phyloP scores from a whole-genome alignment of 2,113 vertebrate genomes.

The Leiothrix lutea region DNA sequence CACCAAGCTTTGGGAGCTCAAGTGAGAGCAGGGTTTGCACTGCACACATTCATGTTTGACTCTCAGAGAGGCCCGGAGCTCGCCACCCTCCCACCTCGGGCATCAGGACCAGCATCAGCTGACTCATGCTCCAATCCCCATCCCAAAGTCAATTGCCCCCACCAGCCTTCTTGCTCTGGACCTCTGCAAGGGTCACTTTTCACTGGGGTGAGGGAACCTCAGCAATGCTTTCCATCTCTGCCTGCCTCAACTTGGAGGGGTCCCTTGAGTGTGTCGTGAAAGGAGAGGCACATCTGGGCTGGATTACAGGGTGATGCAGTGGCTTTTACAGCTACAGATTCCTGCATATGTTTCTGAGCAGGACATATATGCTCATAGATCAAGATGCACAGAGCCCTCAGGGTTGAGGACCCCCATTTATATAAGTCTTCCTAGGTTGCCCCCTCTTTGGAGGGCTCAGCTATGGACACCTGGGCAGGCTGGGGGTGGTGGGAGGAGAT shows the following conservation, averaged over 20 bases:
- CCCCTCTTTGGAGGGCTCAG: background rate
- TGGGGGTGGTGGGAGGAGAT: background rate
- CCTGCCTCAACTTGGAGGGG: background rate
- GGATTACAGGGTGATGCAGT: conserved; percentile 24
- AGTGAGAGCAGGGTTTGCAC: background rate
- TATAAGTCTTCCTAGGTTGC: background rate
- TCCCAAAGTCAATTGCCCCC: background rate
- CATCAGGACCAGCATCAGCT: background rate
- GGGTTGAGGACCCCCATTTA: background rate
- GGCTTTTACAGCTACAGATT: conserved; percentile 31
- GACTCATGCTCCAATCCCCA: background rate
- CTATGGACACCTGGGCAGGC: background rate
- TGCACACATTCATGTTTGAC: accelerated
- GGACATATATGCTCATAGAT: background rate
- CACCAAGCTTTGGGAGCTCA: background rate
- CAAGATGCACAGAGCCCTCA: background rate
- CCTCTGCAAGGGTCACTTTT: background rate
- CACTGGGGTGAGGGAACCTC: background rate
- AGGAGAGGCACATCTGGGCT: conserved; percentile 24
- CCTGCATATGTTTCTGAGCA: conserved; percentile 34
- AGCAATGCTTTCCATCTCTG: background rate
- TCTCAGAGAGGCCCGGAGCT: background rate
- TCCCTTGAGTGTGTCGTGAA: background rate
- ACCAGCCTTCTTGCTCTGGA: background rate
- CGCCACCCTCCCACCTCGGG: accelerated